phyloP scores from a whole-genome alignment of 1,140 invertebrate genomes.

The Hyphantria cunea region DNA sequence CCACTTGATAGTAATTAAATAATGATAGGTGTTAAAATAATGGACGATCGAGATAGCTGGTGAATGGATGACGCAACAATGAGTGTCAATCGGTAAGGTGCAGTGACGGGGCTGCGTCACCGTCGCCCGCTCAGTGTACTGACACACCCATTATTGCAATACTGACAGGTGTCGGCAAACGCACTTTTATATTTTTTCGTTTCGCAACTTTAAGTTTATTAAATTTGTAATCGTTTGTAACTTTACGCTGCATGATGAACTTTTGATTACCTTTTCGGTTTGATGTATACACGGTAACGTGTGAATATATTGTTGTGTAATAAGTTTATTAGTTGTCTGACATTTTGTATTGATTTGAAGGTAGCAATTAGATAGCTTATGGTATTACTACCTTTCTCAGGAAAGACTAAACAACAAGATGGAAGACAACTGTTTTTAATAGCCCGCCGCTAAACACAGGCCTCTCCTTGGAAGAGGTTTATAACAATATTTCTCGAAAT shows the following conservation, averaged over 20 bases:
- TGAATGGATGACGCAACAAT: conserved; percentile 61
- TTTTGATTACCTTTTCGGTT: neutral
- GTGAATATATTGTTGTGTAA: too few relatives aligned
- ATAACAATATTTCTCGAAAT: too few relatives aligned
- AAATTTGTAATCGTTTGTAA: neutral
- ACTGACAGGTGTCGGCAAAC: conserved; percentile 25
- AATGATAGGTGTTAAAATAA: conserved; percentile 31
- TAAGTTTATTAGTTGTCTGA: too few relatives aligned
- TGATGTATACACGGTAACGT: neutral
- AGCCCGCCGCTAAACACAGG: too few relatives aligned
- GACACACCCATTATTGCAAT: conserved; percentile 32
- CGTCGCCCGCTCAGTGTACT: neutral
- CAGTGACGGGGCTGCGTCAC: conserved; percentile 8
- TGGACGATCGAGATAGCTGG: conserved; percentile 21
- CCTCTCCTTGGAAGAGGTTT: too few relatives aligned
- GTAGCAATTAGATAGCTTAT: too few relatives aligned
- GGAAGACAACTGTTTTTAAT: too few relatives aligned
- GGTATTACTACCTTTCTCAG: too few relatives aligned
- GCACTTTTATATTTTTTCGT: conserved; percentile 18
- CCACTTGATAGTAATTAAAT: conserved; percentile 29
- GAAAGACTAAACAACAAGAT: too few relatives aligned
- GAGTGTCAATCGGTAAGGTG: conserved; percentile 36
- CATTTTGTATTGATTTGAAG: too few relatives aligned
- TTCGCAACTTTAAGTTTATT: conserved; percentile 12
- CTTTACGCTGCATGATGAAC: neutral